phyloP scores from a whole-genome alignment of 2,888 invertebrate genomes.

The Rhaphigaster nebulosa region DNA sequence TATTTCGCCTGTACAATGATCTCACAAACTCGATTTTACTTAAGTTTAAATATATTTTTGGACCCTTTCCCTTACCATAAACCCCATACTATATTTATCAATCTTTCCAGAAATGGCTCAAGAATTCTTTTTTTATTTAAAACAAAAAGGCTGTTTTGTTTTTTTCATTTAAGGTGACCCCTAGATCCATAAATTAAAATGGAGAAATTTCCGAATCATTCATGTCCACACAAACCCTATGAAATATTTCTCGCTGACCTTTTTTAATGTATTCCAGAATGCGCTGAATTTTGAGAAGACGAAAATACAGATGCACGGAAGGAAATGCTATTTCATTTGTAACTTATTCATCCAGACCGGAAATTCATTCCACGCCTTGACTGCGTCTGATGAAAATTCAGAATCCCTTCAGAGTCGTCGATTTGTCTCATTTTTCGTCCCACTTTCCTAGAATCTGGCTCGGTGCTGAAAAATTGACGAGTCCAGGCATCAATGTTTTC shows the following conservation, averaged over 20 bases:
- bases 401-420: background rate
- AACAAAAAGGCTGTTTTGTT: too few species aligned
- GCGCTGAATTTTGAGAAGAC: background rate
- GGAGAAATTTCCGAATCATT: background rate
- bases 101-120: too few species aligned
- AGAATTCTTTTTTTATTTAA: too few species aligned
- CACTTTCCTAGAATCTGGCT: background rate
- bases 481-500: background rate
- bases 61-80: too few species aligned
- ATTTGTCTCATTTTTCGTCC: constrained; percentile 25
- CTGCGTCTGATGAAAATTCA: constrained; percentile 12
- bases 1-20: too few species aligned
- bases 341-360: background rate
- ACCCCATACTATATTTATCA: too few species aligned
- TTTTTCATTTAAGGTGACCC: too few species aligned
- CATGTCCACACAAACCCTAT: background rate
- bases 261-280: background rate
- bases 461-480: background rate
- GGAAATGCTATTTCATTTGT: constrained; percentile 5
- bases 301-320: background rate
- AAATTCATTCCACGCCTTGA: constrained; percentile 8
- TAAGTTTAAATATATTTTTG: too few species aligned
- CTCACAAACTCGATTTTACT: too few species aligned
- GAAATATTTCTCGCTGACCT: background rate
- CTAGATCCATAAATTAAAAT: too few species aligned